Evolutionary conservation across 2,113 vertebrate species (phyloP).

Genomic region (Isurus oxyrinchus): DNA sequence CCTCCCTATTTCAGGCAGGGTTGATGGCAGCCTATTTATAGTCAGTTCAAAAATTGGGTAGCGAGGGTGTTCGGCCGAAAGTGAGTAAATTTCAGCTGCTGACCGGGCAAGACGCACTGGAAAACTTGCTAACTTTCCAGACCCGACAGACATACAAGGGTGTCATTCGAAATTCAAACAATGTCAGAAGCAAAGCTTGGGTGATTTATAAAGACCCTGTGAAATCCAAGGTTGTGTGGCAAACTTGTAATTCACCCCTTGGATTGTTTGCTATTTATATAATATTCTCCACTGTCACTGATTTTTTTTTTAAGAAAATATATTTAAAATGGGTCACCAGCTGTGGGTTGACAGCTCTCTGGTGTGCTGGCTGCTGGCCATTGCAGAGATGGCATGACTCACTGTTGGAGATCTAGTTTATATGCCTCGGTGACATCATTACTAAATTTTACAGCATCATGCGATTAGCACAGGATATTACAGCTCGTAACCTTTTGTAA

Average conservation of each 20-base stretch:
- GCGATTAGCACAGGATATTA: constrained; percentile 28
- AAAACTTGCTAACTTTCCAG: not conserved
- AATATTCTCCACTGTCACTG: not conserved
- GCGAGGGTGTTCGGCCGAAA: not conserved
- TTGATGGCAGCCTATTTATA: too few species aligned
- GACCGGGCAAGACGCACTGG: not conserved
- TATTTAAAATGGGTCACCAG: constrained; percentile 28
- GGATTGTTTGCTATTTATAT: not conserved
- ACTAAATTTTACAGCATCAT: not conserved
- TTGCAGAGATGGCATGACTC: not conserved
- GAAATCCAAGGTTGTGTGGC: not conserved
- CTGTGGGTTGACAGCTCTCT: constrained; percentile 9
- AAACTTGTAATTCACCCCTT: not conserved
- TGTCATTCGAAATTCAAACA: not conserved
- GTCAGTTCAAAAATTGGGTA: not conserved
- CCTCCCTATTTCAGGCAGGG: not conserved
- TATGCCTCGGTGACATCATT: constrained; percentile 22
- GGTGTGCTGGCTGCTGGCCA: not conserved
- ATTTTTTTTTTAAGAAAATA: not conserved
- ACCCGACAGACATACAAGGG: not conserved
- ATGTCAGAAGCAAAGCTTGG: not conserved
- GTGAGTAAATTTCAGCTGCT: not conserved
- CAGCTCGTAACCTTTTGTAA: constrained; percentile 21
- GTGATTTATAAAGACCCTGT: not conserved
- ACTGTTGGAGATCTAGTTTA: not conserved